Percentiles rank a stretch among this genome's conserved stretches.
Conservation (phyloP, 1,140 invertebrate species). For the Daktulosphaira vitifoliae region DNA sequence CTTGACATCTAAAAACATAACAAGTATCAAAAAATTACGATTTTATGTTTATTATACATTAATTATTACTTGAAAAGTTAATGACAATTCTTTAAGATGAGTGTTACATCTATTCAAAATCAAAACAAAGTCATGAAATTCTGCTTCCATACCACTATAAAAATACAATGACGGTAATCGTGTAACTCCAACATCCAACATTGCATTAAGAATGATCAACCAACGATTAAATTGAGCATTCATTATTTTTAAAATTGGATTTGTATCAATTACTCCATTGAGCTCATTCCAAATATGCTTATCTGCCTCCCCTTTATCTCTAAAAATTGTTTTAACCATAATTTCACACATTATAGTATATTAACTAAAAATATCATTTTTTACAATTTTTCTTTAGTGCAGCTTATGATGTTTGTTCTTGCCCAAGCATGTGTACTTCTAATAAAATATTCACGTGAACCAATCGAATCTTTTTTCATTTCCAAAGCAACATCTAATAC, state of each 20-base stretch:
- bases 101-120: not conserved
- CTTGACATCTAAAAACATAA: slow-evolving; percentile 15
- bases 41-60: not conserved
- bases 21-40: too few relatives aligned
- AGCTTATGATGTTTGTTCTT: slow-evolving; percentile 5
- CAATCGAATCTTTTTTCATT: not conserved
- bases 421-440: slow-evolving; percentile 19
- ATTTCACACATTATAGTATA: too few relatives aligned
- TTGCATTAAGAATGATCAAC: not conserved
- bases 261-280: not conserved
- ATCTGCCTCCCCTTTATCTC: slow-evolving; percentile 14
- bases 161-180: slow-evolving; percentile 10
- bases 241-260: slow-evolving; percentile 7
- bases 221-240: not conserved
- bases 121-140: slow-evolving; percentile 5
- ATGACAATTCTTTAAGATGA: slow-evolving; percentile 14
- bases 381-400: slow-evolving; percentile 6
- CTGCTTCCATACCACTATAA: not conserved
- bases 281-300: slow-evolving; percentile 1
- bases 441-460: slow-evolving; percentile 13
- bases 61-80: slow-evolving; percentile 1
- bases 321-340: not conserved
- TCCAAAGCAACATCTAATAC: not conserved
- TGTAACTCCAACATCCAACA: slow-evolving; percentile 13
- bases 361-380: not conserved